These are phyloP conservation scores for Ferdinandea cuprea DNA, from an alignment of 2,888 invertebrate genomes.

Conservation along the genomic window DNA sequence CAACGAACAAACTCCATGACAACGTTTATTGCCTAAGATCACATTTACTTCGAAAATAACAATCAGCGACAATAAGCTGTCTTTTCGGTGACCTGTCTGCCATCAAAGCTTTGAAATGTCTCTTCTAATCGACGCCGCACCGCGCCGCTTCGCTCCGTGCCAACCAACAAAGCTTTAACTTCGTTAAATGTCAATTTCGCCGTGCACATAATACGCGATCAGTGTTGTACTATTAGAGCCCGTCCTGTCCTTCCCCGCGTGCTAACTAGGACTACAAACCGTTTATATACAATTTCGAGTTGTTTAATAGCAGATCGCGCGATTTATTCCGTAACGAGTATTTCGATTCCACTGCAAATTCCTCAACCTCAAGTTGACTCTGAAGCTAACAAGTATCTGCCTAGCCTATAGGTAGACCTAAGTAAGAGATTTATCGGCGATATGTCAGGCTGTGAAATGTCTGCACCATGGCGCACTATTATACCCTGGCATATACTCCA, in stretches of 20 bases:
- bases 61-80: not conserved
- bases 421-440: conserved; percentile 68
- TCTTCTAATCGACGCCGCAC: conserved; percentile 43
- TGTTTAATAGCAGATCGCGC: conserved; percentile 68
- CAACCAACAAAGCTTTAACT: conserved; percentile 18
- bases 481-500: not conserved
- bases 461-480: conserved; percentile 21
- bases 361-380: conserved; percentile 27
- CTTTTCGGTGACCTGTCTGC: conserved; percentile 40
- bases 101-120: conserved; percentile 30
- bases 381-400: conserved; percentile 11
- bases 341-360: conserved; percentile 55
- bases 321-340: conserved; percentile 72
- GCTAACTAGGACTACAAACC: conserved; percentile 9
- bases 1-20: too few species aligned
- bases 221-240: not conserved
- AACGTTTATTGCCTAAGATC: not conserved
- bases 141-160: not conserved
- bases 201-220: not conserved
- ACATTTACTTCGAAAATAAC: not conserved
- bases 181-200: conserved; percentile 67
- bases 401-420: conserved; percentile 7
- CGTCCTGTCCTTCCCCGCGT: too few species aligned
- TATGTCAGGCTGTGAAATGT: conserved; percentile 67
- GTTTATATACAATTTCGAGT: conserved; percentile 62